Percentiles rank a stretch among this genome's conserved stretches.
phyloP scores from a whole-genome alignment of 2,113 vertebrate species.

The Oostethus manadensis region DNA sequence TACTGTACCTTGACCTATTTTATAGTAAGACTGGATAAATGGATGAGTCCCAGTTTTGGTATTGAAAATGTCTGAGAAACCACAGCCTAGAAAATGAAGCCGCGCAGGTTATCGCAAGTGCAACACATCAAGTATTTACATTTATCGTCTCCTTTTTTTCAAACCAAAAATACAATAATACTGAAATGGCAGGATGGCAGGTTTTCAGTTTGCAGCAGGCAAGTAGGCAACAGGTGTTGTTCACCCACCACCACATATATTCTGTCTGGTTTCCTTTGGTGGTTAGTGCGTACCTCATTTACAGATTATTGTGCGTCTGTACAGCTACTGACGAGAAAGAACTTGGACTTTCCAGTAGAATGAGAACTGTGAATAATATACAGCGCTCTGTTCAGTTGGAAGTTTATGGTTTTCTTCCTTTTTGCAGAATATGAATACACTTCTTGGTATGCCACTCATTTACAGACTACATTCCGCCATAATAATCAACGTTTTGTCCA shows the following conservation, averaged over 20 bases:
- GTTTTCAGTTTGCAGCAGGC: constrained; percentile 36
- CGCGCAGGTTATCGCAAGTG: too few relatives aligned
- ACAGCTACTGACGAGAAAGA: constrained; percentile 17
- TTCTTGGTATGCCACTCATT: too few relatives aligned
- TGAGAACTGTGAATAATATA: background rate
- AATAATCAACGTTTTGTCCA: too few relatives aligned
- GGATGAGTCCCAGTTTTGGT: too few relatives aligned
- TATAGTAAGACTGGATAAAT: too few relatives aligned
- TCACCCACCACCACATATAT: constrained; percentile 24
- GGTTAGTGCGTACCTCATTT: constrained; percentile 38
- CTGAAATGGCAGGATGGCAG: constrained; percentile 41
- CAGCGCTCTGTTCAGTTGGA: constrained; percentile 1
- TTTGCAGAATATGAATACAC: too few relatives aligned
- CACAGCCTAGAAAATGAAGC: too few relatives aligned
- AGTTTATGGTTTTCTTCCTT: background rate
- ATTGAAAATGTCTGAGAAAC: too few relatives aligned
- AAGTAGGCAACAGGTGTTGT: constrained; percentile 30
- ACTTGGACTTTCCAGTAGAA: constrained; percentile 20
- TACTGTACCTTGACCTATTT: too few relatives aligned
- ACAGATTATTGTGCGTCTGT: constrained; percentile 30
- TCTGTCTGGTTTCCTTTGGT: constrained; percentile 32
- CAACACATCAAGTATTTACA: too few relatives aligned
- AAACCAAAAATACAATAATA: constrained; percentile 1
- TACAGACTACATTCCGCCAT: too few relatives aligned
- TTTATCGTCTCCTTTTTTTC: too few relatives aligned